Base-by-base conservation (phyloP, 2,888 invertebrate genomes). In the Acanthosepion pharaonis region DNA sequence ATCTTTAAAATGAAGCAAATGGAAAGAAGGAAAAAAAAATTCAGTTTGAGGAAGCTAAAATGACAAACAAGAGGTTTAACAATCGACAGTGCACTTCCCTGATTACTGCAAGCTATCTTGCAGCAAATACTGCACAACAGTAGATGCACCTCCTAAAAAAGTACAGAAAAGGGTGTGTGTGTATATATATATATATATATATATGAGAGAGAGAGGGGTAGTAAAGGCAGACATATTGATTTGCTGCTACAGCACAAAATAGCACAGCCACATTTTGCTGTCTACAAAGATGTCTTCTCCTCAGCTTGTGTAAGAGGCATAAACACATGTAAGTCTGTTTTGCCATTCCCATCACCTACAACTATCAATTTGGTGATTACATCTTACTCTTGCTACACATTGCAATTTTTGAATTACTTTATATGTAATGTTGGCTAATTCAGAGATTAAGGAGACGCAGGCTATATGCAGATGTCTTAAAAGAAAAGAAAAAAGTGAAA, bases 51-150 rank as follows among this genome's bases (percentile, higher is more conserved):
- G 78, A 78, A 78, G 18, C 78, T 78, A n/a, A 78, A 78, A 78
- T 78, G 11, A n/a, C 78, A 78, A 78, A 78, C 78, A 78, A 78
- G n/a, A 78, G 78, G 78, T 78, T 78, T 78, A 78, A n/a, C 78
- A 78, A 78, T 78, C 78, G 78, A n/a, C n/a, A 78, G 78, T 78
- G 78, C 78, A 78, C n/a, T 78, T 78, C 78, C n/a, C 78, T 78
- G 78, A 78, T 78, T 78, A 78, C 78, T 78, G 78, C 78, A 78
- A 78, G 78, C 78, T 78, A 78, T 78, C 78, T 78, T 78, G 78
- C 78, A 78, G 78, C n/a, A 78, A 78, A n/a, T n/a, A 78, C 78
- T n/a, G 78, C n/a, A n/a, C 78, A 78, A 11, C n/a, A 78, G n/a
- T 78, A 78, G 78, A 78, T 78, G 78, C 78, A 78, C 11, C 78